Conservation (phyloP, 1,140 invertebrate species). For the Anthonomus grandis region DNA sequence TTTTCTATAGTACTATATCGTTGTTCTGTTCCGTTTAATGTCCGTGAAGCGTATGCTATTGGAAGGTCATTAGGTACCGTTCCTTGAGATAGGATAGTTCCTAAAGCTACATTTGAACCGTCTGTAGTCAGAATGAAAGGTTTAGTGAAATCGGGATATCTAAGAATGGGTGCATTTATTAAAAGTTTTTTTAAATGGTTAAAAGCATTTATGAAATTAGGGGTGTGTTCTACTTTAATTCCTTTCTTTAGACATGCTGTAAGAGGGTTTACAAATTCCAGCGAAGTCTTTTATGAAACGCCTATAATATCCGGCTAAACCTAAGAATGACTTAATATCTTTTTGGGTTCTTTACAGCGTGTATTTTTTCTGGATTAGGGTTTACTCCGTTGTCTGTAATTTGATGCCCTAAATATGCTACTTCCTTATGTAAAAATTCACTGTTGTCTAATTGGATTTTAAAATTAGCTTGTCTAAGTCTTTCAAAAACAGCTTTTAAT, state of each 20-base stretch:
- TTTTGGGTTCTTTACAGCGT: conserved; percentile 16
- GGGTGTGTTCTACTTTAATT: no score
- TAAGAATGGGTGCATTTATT: no score
- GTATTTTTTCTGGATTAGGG: conserved; percentile 33
- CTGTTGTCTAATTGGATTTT: conserved; percentile 20
- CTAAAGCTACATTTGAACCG: no score
- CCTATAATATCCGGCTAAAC: conserved; percentile 13
- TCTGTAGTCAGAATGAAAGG: conserved; percentile 43
- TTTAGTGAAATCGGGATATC: conserved; percentile 41
- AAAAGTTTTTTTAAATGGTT: conserved; percentile 16
- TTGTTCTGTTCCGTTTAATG: no score
- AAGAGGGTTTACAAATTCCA: conserved; percentile 36
- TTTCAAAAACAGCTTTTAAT: conserved; percentile 13
- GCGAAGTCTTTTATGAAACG: conserved; percentile 32
- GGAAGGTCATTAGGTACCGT: conserved; percentile 27
- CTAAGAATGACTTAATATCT: conserved; percentile 21
- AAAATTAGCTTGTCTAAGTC: conserved; percentile 20
- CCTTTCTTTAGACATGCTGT: no score
- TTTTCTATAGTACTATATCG: no score
- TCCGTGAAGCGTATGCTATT: no score
- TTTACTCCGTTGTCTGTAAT: conserved; percentile 30
- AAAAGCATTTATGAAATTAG: conserved; percentile 17
- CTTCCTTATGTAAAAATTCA: conserved; percentile 23
- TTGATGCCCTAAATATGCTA: conserved; percentile 32
- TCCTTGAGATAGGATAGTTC: no score